A percentile compares a stretch with the other conserved stretches of the same genome.
These are phyloP conservation scores for Toxotes chatareus DNA, from an alignment of 2,113 vertebrate genomes.

Conservation along the genomic window DNA sequence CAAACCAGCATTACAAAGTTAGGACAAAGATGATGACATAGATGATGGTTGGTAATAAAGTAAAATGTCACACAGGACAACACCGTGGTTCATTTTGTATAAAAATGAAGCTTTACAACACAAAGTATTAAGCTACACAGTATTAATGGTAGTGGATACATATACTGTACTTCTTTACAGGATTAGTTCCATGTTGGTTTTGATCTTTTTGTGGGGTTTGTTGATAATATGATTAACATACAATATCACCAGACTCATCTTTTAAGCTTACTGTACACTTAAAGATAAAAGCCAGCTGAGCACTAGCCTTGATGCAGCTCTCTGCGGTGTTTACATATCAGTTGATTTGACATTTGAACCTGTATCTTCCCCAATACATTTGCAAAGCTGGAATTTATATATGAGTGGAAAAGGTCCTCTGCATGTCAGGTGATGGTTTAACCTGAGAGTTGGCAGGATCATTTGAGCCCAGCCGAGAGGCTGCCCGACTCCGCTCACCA, in stretches of 20 bases:
- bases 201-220: not conserved
- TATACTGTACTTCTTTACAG: not conserved
- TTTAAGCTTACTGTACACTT: too few species aligned
- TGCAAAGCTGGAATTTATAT: not conserved
- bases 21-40: too few species aligned
- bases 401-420: not conserved
- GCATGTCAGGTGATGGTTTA: not conserved
- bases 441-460: conserved; percentile 36
- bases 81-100: not conserved
- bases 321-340: not conserved
- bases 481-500: not conserved
- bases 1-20: too few species aligned
- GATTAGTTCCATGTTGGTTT: not conserved
- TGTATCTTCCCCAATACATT: not conserved
- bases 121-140: too few species aligned
- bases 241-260: not conserved
- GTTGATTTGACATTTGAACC: not conserved
- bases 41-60: too few species aligned
- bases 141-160: not conserved
- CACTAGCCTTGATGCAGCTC: not conserved
- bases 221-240: not conserved
- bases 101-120: not conserved
- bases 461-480: not conserved
- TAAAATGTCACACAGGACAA: not conserved
- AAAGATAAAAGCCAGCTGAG: too few species aligned